These are phyloP conservation scores for Streptopelia turtur DNA, from an alignment of 2,797 vertebrate genomes.

Conservation along the genomic window DNA sequence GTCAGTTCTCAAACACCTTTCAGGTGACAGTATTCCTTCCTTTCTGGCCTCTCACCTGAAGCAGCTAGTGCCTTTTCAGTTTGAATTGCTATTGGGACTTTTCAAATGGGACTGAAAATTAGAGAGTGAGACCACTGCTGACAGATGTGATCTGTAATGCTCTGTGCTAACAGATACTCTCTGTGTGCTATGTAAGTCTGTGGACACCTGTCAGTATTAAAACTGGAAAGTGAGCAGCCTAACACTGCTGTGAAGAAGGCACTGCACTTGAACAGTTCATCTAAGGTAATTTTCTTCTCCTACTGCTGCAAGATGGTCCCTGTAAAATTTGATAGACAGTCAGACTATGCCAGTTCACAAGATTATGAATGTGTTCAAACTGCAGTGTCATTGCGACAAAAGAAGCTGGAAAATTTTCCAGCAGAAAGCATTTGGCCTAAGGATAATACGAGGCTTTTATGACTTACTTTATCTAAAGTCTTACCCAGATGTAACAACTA, in stretches of 20 bases:
- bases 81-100: neutral
- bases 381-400: neutral
- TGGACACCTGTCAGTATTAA: neutral
- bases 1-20: neutral
- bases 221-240: slow-evolving; percentile 28
- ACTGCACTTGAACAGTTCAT: slow-evolving; percentile 27
- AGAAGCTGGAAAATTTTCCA: neutral
- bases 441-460: neutral
- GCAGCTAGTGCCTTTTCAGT: neutral
- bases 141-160: neutral
- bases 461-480: neutral
- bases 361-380: neutral
- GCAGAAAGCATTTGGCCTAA: neutral
- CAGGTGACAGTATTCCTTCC: neutral
- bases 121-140: neutral
- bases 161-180: neutral
- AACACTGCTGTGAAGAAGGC: slow-evolving; percentile 12
- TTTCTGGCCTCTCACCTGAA: neutral
- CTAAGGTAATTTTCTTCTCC: neutral
- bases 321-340: neutral
- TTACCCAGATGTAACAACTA: neutral
- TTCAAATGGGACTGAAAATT: neutral
- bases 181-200: neutral
- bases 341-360: neutral
- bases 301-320: neutral